Conservation (phyloP, 37 sponge, comb jelly and placozoan species). For the Geodia barretti region DNA sequence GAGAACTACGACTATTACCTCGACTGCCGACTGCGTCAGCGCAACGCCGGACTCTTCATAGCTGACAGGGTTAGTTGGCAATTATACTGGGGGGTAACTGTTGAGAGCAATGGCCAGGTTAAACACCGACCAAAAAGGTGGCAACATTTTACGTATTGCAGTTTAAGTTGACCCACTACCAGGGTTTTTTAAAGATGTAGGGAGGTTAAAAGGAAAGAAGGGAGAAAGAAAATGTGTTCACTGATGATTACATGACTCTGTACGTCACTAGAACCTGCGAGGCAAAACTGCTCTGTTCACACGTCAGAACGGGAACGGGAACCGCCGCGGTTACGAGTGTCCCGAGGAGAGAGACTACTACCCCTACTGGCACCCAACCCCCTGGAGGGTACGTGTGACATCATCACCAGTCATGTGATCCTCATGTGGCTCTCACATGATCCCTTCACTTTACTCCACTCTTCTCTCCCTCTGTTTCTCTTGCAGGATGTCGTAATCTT, state of each 20-base stretch:
- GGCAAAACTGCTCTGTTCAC: conserved; percentile 81
- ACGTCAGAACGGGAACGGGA: conserved; percentile 94
- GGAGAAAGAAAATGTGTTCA: neutral
- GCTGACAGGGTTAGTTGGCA: conserved; percentile 75
- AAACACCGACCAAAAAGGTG: too few species aligned
- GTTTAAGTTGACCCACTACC: too few species aligned
- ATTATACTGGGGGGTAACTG: too few species aligned
- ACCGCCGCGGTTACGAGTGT: conserved; percentile 95
- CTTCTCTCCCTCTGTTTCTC: neutral
- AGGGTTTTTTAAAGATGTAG: too few species aligned
- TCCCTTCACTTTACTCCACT: too few species aligned
- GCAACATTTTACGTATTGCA: too few species aligned
- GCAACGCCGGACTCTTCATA: conserved; percentile 95
- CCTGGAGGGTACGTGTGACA: conserved; percentile 85
- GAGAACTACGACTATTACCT: conserved; percentile 92
- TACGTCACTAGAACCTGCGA: conserved; percentile 72
- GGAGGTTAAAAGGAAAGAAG: neutral
- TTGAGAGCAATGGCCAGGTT: too few species aligned
- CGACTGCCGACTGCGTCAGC: conserved; percentile 74
- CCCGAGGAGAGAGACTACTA: conserved; percentile 99
- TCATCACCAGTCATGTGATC: neutral
- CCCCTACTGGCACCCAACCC: conserved; percentile 99
- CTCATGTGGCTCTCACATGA: conserved; percentile 1
- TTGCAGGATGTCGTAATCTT: conserved; percentile 96
- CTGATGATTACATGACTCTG: neutral